Conservation (phyloP, 2,888 invertebrate genomes). For the Caenorhabditis wallacei region DNA sequence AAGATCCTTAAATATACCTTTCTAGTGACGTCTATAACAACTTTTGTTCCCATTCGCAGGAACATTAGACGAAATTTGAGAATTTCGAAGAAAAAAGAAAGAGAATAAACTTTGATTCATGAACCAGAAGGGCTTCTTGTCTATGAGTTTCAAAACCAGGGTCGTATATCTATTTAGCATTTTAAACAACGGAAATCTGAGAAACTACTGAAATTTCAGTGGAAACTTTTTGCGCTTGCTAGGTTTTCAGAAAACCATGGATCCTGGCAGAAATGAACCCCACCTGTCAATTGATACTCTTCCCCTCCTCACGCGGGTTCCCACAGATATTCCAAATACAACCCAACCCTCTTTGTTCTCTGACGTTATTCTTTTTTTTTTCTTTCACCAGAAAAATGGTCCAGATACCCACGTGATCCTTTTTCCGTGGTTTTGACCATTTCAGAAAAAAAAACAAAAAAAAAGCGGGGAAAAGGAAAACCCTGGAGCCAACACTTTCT, state of each 20-base stretch:
- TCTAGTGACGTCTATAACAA: constrained; percentile 4
- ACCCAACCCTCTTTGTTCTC: constrained; percentile 10
- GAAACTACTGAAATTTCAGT: constrained; percentile 7
- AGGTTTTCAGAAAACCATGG: background rate
- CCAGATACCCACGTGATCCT: constrained; percentile 14
- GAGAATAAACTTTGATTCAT: constrained; percentile 26
- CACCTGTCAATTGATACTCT: constrained; percentile 66
- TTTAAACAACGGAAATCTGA: background rate
- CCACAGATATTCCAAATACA: constrained; percentile 57
- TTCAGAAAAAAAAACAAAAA: background rate
- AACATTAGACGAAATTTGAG: constrained; percentile 29
- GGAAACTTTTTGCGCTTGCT: background rate
- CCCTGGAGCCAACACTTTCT: constrained; percentile 1
- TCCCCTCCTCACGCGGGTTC: constrained; percentile 30
- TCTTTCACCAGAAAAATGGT: background rate
- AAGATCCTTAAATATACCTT: background rate
- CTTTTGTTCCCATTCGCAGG: constrained; percentile 19
- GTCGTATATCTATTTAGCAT: constrained; percentile 9
- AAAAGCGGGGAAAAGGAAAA: too few species aligned
- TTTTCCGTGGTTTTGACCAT: background rate
- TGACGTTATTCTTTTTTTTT: background rate
- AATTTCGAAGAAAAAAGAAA: constrained; percentile 11
- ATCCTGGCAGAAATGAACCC: constrained; percentile 5
- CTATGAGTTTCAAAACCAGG: constrained; percentile 14
- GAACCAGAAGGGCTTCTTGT: constrained; percentile 27